These are phyloP conservation scores for Acleris cristana DNA, from an alignment of 2,888 invertebrate genomes.

Conservation along the genomic window DNA sequence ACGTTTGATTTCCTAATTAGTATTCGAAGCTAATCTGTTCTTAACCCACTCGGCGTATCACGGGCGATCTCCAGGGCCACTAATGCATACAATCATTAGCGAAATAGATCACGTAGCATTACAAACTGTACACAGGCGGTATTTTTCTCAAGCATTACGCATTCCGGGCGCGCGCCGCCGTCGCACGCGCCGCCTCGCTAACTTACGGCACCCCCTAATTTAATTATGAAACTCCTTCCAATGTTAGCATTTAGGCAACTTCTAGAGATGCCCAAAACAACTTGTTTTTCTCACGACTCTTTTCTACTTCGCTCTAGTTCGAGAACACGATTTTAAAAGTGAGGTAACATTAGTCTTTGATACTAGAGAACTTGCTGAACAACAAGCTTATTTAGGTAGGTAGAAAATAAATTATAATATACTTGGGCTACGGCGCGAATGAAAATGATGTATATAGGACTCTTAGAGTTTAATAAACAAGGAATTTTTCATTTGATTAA, in stretches of 20 bases:
- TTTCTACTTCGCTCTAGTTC: slow-evolving; percentile 3
- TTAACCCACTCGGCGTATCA: slow-evolving; percentile 26
- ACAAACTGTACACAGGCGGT: slow-evolving; percentile 43
- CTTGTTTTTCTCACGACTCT: slow-evolving; percentile 28
- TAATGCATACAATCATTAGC: slow-evolving; percentile 37
- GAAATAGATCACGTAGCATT: slow-evolving; percentile 47
- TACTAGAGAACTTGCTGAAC: neutral
- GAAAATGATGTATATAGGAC: neutral
- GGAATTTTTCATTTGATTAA: slow-evolving; percentile 21
- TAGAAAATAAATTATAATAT: neutral
- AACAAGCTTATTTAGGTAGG: neutral
- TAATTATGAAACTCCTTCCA: slow-evolving; percentile 59
- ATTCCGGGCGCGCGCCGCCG: slow-evolving; percentile 63
- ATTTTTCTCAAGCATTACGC: slow-evolving; percentile 54
- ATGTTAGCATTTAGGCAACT: slow-evolving; percentile 33
- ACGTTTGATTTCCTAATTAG: slow-evolving; percentile 22
- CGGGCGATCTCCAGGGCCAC: slow-evolving; percentile 17
- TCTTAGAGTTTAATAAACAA: slow-evolving; percentile 5
- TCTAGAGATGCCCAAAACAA: slow-evolving; percentile 31
- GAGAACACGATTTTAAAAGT: slow-evolving; percentile 17
- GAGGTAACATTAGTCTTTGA: neutral
- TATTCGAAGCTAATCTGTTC: slow-evolving; percentile 22
- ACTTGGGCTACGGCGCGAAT: neutral
- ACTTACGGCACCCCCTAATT: slow-evolving; percentile 61
- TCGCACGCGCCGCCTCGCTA: slow-evolving; percentile 54